Evolutionary conservation across 1,140 invertebrate genomes (phyloP).

Genomic region (Eurytemora carolleeae): DNA sequence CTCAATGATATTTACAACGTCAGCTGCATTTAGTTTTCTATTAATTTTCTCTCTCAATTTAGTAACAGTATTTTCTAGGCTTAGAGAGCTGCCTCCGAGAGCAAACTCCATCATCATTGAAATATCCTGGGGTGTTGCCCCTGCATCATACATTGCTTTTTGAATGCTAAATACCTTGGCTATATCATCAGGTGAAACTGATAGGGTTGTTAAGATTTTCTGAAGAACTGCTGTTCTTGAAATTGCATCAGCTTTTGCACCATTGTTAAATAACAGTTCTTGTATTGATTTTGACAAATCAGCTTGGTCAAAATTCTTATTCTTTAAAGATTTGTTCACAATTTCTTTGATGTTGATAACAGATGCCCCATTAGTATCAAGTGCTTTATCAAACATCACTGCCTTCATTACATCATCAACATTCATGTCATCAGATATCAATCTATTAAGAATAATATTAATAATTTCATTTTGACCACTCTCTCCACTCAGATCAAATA

Average conservation of each 20-base stretch:
- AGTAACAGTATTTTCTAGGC: not conserved
- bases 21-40: not conserved
- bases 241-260: not conserved
- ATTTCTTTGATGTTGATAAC: not conserved
- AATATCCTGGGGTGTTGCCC: conserved; percentile 10
- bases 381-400: not conserved
- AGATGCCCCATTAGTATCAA: not conserved
- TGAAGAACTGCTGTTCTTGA: conserved; percentile 1
- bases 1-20: not conserved
- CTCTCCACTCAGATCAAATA: not conserved
- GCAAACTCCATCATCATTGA: not conserved
- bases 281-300: not conserved
- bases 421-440: not conserved
- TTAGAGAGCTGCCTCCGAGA: not conserved
- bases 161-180: conserved; percentile 2
- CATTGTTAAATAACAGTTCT: not conserved
- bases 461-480: not conserved
- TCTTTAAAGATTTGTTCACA: not conserved
- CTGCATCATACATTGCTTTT: conserved; percentile 9
- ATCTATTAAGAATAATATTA: not conserved
- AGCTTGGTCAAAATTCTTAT: not conserved
- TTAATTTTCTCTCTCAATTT: not conserved
- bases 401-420: conserved; percentile 4
- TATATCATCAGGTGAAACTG: not conserved
- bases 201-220: conserved; percentile 1